A percentile compares a stretch with the other conserved stretches of the same genome.
Evolutionary conservation across 2,113 vertebrate genomes (phyloP).

Genomic region (Pionites leucogaster): DNA sequence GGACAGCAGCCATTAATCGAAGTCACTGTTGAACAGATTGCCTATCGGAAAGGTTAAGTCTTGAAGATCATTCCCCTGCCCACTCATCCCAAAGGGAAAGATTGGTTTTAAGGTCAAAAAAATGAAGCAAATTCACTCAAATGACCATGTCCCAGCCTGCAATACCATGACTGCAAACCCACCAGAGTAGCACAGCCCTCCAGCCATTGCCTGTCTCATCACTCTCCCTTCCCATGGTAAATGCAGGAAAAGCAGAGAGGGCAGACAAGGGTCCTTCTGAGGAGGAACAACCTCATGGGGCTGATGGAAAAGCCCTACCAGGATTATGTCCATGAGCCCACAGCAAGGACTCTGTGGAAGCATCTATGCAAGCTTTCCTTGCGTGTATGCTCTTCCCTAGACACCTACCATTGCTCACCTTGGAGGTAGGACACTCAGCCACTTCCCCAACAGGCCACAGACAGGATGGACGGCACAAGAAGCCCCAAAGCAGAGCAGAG

Average conservation of each 20-base stretch:
- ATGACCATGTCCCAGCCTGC: accelerated
- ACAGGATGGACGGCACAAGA: background rate
- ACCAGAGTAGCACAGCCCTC: background rate
- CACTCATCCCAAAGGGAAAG: background rate
- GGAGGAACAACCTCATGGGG: background rate
- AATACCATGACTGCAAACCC: background rate
- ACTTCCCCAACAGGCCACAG: background rate
- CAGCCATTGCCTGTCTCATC: background rate
- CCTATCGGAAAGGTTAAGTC: background rate
- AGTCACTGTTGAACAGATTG: background rate
- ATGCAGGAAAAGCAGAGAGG: background rate
- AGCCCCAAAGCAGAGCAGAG: background rate
- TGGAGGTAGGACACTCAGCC: background rate
- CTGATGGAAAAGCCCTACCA: background rate
- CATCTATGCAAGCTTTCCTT: background rate
- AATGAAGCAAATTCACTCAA: background rate
- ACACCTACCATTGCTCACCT: background rate
- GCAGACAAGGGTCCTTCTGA: background rate
- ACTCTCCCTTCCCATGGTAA: accelerated
- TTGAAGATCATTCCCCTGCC: background rate
- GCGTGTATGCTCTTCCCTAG: background rate
- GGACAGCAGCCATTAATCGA: background rate
- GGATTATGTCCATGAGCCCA: background rate
- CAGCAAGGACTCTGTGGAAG: background rate
- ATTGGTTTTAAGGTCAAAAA: background rate